Percentiles rank a stretch among this genome's conserved stretches.
These are phyloP conservation scores for Ictalurus furcatus DNA, from an alignment of 2,113 vertebrate species.

Conservation along the genomic window DNA sequence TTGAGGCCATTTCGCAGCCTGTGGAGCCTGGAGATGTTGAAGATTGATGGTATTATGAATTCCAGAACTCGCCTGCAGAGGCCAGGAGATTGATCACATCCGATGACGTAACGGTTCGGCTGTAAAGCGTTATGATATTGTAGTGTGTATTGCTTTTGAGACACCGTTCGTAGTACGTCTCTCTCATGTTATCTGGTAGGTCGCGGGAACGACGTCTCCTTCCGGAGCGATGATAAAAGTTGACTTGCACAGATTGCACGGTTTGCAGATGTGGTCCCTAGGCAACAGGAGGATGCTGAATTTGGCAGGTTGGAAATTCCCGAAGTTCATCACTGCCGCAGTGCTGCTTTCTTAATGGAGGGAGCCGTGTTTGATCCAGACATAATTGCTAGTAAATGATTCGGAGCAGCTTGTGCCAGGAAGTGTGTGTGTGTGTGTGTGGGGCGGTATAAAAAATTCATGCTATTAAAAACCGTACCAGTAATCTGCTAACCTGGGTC, in stretches of 20 bases:
- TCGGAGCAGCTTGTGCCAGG: neutral
- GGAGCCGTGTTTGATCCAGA: neutral
- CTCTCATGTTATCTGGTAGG: neutral
- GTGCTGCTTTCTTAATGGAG: constrained; percentile 2
- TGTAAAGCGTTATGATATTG: neutral
- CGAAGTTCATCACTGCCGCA: neutral
- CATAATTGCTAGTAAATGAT: neutral
- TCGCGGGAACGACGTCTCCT: neutral
- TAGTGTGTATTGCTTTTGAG: neutral
- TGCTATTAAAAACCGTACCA: neutral
- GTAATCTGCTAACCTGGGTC: neutral
- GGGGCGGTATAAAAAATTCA: neutral
- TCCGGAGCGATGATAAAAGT: neutral
- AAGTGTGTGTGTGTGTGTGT: neutral
- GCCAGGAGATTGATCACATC: too few relatives aligned
- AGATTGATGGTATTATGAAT: neutral
- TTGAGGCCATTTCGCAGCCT: neutral
- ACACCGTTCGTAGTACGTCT: neutral
- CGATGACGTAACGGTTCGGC: neutral
- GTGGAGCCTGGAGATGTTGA: neutral
- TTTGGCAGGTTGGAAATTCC: neutral
- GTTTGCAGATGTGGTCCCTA: neutral
- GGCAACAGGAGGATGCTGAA: constrained; percentile 6
- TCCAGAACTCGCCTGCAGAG: neutral
- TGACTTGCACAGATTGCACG: neutral